A percentile compares a stretch with the other conserved stretches of the same genome.
phyloP scores from a whole-genome alignment of 2,113 vertebrate genomes.

The Mixornis gularis region DNA sequence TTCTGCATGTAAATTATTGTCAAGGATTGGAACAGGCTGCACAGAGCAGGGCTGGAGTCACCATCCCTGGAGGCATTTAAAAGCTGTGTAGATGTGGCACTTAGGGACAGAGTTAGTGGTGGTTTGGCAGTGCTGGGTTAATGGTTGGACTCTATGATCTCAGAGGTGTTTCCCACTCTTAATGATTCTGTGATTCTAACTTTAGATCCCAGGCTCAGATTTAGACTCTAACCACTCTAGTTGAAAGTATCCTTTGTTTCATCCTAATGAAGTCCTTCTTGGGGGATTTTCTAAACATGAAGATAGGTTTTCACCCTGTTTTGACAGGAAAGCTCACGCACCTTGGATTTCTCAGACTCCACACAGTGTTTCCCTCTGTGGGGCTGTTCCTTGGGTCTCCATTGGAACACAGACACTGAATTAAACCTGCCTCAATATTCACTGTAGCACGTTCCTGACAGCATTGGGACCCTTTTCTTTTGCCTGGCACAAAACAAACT shows the following conservation, averaged over 20 bases:
- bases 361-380: background rate
- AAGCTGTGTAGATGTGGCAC: background rate
- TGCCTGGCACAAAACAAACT: background rate
- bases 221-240: background rate
- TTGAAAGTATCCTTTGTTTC: background rate
- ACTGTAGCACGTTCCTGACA: background rate
- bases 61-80: background rate
- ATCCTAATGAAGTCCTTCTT: background rate
- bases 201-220: background rate
- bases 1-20: background rate
- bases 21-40: background rate
- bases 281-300: background rate
- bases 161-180: background rate
- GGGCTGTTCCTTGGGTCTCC: background rate
- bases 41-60: background rate
- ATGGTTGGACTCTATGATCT: accelerated
- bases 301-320: background rate
- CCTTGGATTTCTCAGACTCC: background rate
- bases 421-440: background rate
- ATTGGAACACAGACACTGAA: background rate
- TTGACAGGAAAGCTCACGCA: background rate
- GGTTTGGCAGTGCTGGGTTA: background rate
- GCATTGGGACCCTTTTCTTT: background rate
- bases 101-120: too few species aligned
- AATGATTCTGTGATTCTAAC: background rate